Percentiles rank a stretch among this genome's conserved stretches.
Conservation (phyloP, 2,888 invertebrate species). For the Noctua janthina region DNA sequence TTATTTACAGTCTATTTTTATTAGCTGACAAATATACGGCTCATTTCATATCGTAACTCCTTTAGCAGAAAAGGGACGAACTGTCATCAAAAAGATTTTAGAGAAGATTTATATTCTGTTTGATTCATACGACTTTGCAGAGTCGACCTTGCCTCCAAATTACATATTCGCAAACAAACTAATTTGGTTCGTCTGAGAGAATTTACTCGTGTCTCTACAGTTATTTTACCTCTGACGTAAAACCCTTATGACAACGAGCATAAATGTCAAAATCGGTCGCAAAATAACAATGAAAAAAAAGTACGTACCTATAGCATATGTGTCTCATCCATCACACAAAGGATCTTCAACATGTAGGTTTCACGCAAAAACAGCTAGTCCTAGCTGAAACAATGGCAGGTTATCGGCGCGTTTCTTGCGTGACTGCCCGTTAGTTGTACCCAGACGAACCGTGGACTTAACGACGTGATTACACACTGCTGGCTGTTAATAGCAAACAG, state of each 20-base stretch:
- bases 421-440: slow-evolving; percentile 64
- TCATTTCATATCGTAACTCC: not conserved
- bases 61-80: not conserved
- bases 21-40: not conserved
- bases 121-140: slow-evolving; percentile 12
- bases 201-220: slow-evolving; percentile 1
- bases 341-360: slow-evolving; percentile 29
- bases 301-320: not conserved
- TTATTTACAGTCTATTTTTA: not conserved
- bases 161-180: slow-evolving; percentile 25
- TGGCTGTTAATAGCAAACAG: slow-evolving; percentile 50
- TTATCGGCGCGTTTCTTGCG: slow-evolving; percentile 58
- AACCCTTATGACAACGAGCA: not conserved
- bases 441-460: slow-evolving; percentile 55
- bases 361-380: slow-evolving; percentile 46
- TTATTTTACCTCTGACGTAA: not conserved
- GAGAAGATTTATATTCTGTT: slow-evolving; percentile 9
- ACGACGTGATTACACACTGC: slow-evolving; percentile 55
- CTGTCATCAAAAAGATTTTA: not conserved
- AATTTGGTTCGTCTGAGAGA: slow-evolving; percentile 27
- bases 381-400: slow-evolving; percentile 61
- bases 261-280: not conserved
- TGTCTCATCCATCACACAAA: slow-evolving; percentile 24
- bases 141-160: slow-evolving; percentile 9
- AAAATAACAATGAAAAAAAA: not conserved